phyloP scores from a whole-genome alignment of 2,797 vertebrate genomes.

The Sparus aurata region DNA sequence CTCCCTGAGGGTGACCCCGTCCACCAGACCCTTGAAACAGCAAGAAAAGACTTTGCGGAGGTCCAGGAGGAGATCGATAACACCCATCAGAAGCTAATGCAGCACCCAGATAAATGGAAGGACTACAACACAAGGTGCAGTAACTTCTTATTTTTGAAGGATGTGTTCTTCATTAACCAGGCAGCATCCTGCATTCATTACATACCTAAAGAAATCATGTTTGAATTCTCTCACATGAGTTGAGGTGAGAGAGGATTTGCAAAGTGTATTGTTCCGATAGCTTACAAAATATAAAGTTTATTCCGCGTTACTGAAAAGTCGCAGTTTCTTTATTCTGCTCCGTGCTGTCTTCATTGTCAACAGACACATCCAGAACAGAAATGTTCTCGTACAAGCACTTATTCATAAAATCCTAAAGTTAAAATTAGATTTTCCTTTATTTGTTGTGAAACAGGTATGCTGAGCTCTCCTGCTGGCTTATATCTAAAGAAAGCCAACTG shows the following conservation, averaged over 20 bases:
- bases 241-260: not conserved
- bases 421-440: not conserved
- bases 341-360: not conserved
- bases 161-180: constrained; percentile 4
- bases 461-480: constrained; percentile 92
- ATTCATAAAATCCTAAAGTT: not conserved
- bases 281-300: not conserved
- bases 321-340: not conserved
- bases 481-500: constrained; percentile 90
- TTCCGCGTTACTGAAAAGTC: not conserved
- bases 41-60: constrained; percentile 85
- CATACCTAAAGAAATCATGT: constrained; percentile 26
- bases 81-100: constrained; percentile 88
- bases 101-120: constrained; percentile 94
- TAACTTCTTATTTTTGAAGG: not conserved
- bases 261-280: not conserved
- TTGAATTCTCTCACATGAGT: constrained; percentile 5
- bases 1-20: constrained; percentile 89
- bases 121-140: constrained; percentile 90
- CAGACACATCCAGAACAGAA: not conserved
- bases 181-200: constrained; percentile 13
- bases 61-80: constrained; percentile 88
- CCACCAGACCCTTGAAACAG: constrained; percentile 83
- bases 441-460: constrained; percentile 83
- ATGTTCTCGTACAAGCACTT: not conserved